Base-by-base conservation (phyloP, 2,113 vertebrate genomes). In the Tenrec ecaudatus region DNA sequence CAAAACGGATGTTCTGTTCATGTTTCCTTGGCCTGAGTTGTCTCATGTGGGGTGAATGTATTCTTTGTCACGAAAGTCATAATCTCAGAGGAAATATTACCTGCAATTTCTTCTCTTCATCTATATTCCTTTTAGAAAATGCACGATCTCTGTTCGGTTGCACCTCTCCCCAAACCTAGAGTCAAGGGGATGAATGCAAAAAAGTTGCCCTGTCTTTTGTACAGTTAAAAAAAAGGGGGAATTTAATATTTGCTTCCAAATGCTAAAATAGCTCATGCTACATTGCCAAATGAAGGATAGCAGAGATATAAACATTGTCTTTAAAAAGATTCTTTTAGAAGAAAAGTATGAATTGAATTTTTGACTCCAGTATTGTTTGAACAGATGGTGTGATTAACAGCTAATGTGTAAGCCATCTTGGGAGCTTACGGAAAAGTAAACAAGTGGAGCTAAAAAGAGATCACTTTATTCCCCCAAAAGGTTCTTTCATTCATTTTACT, bases 301-400 rank as follows among this genome's bases (percentile, higher is more conserved):
- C 98, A 98, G 97, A 98, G 97, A 97, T 92, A 98, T 98, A 98
- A 98, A 98, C 97, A 98, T 96, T 98, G 96, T 97, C 97, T 95
- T 96, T 96, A 90, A 98, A 98, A 98, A 98, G 96, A 96, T 96
- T 97, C 94, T 97, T 97, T 97, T 97, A 97, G 96, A 97, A 95
- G 94, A 97, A 97, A 97, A 98, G 89, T 97, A 98, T 97, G 97
- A 98, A 98, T 98, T 60, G 83, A 98, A 97, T 97, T 95, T 96
- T 97, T 98, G 98, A 97, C 81, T 91, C 93, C 97, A 98, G 96
- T 96, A 94, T 94, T 96, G 94, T 96, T 98, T 71, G 96, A 98
- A 97, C 98, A 98, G 98, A 98, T 98, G 98, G 98, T 98, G 97
- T 97, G 97, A 98, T 98, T 98, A 98, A 97, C 98, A 98, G 98